Evolutionary conservation across 2,888 invertebrate genomes (phyloP), one percentile per base, ranked within the genome.

Genomic region (Apocheima hispidaria): DNA sequence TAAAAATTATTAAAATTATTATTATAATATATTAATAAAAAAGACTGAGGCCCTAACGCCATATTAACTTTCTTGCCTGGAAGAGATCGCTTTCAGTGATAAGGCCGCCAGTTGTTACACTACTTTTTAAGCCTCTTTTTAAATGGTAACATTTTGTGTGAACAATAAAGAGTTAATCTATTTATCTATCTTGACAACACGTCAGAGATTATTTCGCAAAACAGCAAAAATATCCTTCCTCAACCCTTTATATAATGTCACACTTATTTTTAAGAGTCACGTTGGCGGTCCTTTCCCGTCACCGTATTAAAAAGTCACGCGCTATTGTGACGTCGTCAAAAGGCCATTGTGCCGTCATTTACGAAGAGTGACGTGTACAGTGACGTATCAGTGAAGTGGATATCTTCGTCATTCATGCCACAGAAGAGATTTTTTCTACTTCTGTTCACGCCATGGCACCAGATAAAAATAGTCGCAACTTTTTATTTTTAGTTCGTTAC

Each of bases 341-440:
- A n/a, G 10, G n/a, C 18, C 40, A 5, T 21, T 41, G 21, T 41
- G 21, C 12, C 41, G 41, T 41, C 41, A 41, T 10, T 2, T 12
- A 21, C 21, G 41, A n/a, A n/a, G 18, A 5, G 18, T 38, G 38
- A 18, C 38, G 18, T 9, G 10, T 18, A 41, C 43, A 18, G 14
- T 58, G 40, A 59, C 46, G 59, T 59, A 40, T 52, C 33, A 21
- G 16, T 30, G 36, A 33, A 40, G 43, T 5, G 5, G 5, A 5
- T 44, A 9, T 26, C 14, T 26, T n/a, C 14, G 43, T 16, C 26
- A 3, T 16, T 14, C 7, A n/a, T 14, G 5, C 5, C 20, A 12
- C 2, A 4, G 12, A 23, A 23, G 5, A 23, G 5, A 23, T 23
- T 23, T 5, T 23, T 23, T 23, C 4, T 23, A 23, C 23, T n/a